Evolutionary conservation across 2,113 vertebrate genomes (phyloP).

Genomic region (Lampris megalopsis): DNA sequence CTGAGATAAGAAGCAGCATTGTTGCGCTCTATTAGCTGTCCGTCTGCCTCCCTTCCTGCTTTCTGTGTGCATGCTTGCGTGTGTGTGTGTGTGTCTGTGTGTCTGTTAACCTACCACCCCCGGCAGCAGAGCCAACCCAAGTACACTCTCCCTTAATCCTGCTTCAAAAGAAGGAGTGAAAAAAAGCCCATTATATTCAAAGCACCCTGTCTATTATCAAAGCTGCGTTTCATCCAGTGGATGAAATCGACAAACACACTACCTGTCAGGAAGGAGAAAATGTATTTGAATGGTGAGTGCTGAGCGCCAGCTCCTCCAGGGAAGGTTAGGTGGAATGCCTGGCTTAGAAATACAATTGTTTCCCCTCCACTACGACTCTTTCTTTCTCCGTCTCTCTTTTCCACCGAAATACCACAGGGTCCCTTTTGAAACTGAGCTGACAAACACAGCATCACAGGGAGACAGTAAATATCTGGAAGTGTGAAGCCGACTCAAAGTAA

Average conservation of each 20-base stretch:
- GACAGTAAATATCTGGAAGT: constrained; percentile 65
- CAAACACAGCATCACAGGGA: constrained; percentile 50
- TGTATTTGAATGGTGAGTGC: background rate
- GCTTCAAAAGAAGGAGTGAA: constrained; percentile 17
- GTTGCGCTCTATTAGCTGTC: constrained; percentile 77
- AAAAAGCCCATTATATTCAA: constrained; percentile 15
- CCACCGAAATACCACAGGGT: constrained; percentile 23
- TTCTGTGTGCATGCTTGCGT: constrained; percentile 29
- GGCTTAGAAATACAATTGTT: background rate
- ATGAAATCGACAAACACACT: constrained; percentile 38
- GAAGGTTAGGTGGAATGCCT: background rate
- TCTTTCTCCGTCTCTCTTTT: constrained; percentile 28
- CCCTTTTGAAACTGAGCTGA: constrained; percentile 34
- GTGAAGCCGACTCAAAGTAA: constrained; percentile 42
- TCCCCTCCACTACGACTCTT: constrained; percentile 28
- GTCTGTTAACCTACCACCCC: constrained; percentile 16
- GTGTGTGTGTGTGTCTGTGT: constrained; percentile 28
- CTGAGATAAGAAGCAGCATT: constrained; percentile 76
- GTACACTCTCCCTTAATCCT: constrained; percentile 43
- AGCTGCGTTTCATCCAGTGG: constrained; percentile 29
- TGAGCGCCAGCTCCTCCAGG: background rate
- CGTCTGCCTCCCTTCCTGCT: constrained; percentile 70
- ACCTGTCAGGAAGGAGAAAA: constrained; percentile 37
- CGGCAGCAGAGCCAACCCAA: constrained; percentile 22
- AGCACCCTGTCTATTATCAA: constrained; percentile 53